Evolutionary conservation across 2,797 vertebrate genomes (phyloP).

Genomic region (Adrianichthys oophorus): DNA sequence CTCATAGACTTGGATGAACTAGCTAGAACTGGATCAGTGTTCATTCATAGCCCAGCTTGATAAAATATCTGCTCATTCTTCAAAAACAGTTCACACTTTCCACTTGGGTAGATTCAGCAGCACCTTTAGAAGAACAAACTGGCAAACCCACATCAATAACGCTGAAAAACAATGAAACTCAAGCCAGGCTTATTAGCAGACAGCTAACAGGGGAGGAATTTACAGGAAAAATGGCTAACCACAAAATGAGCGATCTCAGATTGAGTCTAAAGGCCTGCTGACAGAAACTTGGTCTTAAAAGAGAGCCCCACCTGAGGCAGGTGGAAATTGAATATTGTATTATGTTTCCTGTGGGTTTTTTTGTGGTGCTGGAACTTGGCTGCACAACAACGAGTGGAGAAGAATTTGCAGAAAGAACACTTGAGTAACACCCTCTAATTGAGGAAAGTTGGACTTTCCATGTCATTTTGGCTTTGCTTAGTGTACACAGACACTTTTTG

Average conservation of each 20-base stretch:
- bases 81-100: constrained; percentile 52
- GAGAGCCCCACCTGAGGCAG: constrained; percentile 67
- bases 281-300: constrained; percentile 62
- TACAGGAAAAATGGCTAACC: constrained; percentile 57
- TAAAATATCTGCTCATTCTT: constrained; percentile 60
- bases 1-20: constrained; percentile 29
- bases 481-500: constrained; percentile 21
- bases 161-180: constrained; percentile 40
- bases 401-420: constrained; percentile 53
- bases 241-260: constrained; percentile 51
- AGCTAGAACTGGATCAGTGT: constrained; percentile 34
- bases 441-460: constrained; percentile 46
- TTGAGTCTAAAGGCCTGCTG: constrained; percentile 55
- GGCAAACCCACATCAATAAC: constrained; percentile 47
- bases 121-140: constrained; percentile 54
- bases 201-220: constrained; percentile 55
- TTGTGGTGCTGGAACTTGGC: constrained; percentile 57
- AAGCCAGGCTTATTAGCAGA: constrained; percentile 62
- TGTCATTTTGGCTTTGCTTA: constrained; percentile 34
- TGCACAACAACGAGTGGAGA: constrained; percentile 44
- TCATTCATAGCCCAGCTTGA: constrained; percentile 43
- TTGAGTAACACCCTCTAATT: constrained; percentile 53
- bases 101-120: constrained; percentile 42
- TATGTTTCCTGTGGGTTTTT: constrained; percentile 71
- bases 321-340: constrained; percentile 76